phyloP scores from a whole-genome alignment of 1,140 invertebrate genomes.

The Drosophila nikananu region DNA sequence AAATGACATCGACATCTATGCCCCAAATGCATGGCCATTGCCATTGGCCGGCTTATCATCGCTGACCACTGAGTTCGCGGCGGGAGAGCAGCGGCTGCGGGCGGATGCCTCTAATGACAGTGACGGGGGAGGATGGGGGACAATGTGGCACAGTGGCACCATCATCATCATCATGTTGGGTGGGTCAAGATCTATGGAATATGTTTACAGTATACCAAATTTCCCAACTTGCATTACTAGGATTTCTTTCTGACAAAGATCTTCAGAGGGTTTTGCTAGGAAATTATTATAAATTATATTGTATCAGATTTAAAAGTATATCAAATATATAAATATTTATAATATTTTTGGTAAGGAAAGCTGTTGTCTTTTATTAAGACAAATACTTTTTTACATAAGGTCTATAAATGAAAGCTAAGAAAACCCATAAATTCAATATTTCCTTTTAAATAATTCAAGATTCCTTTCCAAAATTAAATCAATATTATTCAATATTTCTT shows the following conservation, averaged over 20 bases:
- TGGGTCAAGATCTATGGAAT: background rate
- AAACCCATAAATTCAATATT: background rate
- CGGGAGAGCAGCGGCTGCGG: background rate
- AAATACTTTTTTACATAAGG: too few species aligned
- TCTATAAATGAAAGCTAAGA: background rate
- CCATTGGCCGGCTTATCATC: slow-evolving; percentile 20
- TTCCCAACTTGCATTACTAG: background rate
- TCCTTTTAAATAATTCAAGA: background rate
- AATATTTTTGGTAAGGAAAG: too few species aligned
- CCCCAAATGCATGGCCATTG: slow-evolving; percentile 21
- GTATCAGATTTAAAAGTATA: too few species aligned
- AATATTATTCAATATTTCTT: background rate
- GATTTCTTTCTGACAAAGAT: background rate
- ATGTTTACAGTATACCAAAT: background rate
- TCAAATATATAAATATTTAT: too few species aligned
- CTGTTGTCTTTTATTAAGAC: too few species aligned
- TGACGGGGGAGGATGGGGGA: slow-evolving; percentile 3
- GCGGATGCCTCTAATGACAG: background rate
- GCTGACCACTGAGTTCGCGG: slow-evolving; percentile 8
- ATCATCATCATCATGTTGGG: fast-evolving
- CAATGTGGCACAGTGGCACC: background rate
- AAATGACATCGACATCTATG: slow-evolving; percentile 38
- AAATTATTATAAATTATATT: too few species aligned
- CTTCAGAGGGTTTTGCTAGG: background rate
- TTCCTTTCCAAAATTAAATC: background rate